Percentiles rank a stretch among this genome's conserved stretches.
These are phyloP conservation scores for Morelia viridis DNA, from an alignment of 2,797 vertebrate species.

Conservation along the genomic window DNA sequence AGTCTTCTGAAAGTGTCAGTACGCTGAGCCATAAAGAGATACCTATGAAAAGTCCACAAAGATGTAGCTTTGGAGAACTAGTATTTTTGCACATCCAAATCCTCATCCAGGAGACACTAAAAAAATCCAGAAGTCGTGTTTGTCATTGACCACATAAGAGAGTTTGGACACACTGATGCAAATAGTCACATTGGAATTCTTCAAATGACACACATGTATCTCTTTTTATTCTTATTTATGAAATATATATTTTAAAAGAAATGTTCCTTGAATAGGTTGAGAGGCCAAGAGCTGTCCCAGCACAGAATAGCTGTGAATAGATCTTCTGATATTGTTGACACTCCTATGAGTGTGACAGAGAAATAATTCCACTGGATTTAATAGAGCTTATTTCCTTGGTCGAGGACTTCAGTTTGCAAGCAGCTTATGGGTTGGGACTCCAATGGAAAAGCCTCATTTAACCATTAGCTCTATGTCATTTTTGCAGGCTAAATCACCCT, in stretches of 20 bases:
- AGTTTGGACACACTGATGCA: neutral
- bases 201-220: neutral
- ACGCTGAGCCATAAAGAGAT: neutral
- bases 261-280: neutral
- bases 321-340: neutral
- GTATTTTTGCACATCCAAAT: neutral
- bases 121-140: neutral
- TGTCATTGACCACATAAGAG: neutral
- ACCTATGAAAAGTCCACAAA: neutral
- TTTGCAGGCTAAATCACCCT: neutral
- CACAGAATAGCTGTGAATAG: neutral
- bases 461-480: neutral
- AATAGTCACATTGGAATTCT: neutral
- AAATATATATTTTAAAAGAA: neutral
- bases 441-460: neutral
- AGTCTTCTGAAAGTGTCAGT: neutral
- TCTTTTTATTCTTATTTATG: neutral
- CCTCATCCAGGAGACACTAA: neutral
- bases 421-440: neutral
- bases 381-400: neutral
- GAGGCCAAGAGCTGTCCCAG: neutral
- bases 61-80: neutral
- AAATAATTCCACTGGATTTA: neutral
- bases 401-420: neutral
- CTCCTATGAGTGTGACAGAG: neutral